Evolutionary conservation across 2,113 vertebrate genomes (phyloP).

Genomic region (Aldabrachelys gigantea): DNA sequence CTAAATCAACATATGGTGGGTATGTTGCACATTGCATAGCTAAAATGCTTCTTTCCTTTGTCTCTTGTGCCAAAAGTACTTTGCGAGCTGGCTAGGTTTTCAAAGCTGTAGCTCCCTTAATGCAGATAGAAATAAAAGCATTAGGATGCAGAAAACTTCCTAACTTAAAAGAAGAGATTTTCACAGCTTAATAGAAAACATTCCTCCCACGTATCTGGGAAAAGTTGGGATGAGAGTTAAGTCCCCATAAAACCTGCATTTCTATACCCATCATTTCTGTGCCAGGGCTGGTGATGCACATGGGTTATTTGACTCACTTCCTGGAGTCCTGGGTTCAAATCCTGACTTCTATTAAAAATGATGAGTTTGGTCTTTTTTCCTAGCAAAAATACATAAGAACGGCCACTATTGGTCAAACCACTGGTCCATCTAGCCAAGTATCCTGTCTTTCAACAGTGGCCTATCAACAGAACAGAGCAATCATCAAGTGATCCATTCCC

Average conservation of each 20-base stretch:
- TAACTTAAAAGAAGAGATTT: constrained; percentile 67
- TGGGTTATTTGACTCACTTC: constrained; percentile 70
- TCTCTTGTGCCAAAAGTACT: constrained; percentile 1
- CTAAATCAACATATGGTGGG: background rate
- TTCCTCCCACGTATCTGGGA: constrained; percentile 62
- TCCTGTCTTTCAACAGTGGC: background rate
- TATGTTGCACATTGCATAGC: background rate
- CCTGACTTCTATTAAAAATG: constrained; percentile 54
- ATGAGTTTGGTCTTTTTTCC: background rate
- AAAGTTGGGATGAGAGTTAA: constrained; percentile 67
- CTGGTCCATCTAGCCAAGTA: background rate
- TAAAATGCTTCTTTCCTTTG: constrained; percentile 6
- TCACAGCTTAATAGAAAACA: constrained; percentile 62
- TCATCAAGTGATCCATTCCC: background rate
- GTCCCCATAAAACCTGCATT: constrained; percentile 70
- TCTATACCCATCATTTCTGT: constrained; percentile 73
- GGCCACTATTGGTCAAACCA: background rate
- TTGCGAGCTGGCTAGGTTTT: constrained; percentile 51
- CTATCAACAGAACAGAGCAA: background rate
- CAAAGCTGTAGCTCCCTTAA: constrained; percentile 47
- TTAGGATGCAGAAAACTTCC: constrained; percentile 66
- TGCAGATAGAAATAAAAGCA: constrained; percentile 67
- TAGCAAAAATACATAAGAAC: background rate
- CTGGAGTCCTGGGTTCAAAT: constrained; percentile 62
- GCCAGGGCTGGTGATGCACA: constrained; percentile 61